Percentiles rank a stretch among this genome's conserved stretches.
phyloP scores from a whole-genome alignment of 2,113 vertebrate species.

The Ibidorhyncha struthersii region DNA sequence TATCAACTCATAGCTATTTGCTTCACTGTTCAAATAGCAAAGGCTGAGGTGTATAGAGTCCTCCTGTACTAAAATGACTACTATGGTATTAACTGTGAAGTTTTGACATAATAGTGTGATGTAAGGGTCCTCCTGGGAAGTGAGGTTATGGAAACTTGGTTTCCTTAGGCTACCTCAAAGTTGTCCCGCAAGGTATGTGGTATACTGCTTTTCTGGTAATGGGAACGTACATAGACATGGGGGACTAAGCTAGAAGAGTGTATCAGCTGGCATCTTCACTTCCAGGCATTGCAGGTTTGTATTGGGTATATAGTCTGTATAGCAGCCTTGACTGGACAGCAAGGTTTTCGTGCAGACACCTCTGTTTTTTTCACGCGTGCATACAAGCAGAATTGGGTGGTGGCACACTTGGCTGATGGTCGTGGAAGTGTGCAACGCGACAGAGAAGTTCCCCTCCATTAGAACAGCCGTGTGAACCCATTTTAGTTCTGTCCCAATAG shows the following conservation, averaged over 20 bases:
- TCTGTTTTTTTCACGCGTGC: not conserved
- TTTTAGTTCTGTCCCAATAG: not conserved
- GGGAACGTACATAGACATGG: rapidly evolving
- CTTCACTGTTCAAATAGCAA: not conserved
- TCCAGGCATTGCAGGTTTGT: not conserved
- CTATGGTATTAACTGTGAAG: not conserved
- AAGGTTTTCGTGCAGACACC: not conserved
- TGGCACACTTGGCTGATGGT: not conserved
- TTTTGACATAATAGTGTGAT: not conserved
- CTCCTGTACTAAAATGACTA: not conserved
- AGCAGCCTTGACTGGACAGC: not conserved
- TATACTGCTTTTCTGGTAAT: not conserved
- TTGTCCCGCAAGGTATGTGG: not conserved
- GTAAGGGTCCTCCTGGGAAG: not conserved
- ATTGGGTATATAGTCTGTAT: no score
- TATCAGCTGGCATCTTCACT: not conserved
- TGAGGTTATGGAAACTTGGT: not conserved
- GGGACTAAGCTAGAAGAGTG: not conserved
- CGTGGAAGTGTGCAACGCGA: rapidly evolving
- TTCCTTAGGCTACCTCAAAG: not conserved
- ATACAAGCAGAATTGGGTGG: not conserved
- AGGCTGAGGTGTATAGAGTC: not conserved
- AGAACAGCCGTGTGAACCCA: not conserved
- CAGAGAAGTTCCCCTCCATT: not conserved
- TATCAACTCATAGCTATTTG: not conserved